A percentile compares a stretch with the other conserved stretches of the same genome.
phyloP scores from a whole-genome alignment of 2,797 vertebrate species.

The Spinibarbus caldwelli region DNA sequence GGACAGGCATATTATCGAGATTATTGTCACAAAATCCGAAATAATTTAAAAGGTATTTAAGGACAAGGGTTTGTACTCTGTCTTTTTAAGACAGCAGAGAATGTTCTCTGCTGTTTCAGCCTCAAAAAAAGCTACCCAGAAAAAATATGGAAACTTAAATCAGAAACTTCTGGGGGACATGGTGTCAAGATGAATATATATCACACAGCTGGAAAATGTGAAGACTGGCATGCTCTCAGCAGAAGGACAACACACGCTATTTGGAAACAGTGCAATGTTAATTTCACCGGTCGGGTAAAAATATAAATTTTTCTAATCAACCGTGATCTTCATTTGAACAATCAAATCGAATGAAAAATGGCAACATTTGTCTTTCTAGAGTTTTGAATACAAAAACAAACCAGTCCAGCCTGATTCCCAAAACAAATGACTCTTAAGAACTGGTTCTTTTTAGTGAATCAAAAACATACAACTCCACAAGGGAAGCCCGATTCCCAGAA shows the following conservation, averaged over 20 bases:
- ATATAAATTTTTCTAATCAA: neutral
- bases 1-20: neutral
- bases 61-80: neutral
- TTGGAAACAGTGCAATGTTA: neutral
- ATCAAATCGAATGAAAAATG: neutral
- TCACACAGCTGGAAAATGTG: neutral
- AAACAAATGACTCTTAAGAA: neutral
- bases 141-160: neutral
- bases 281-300: neutral
- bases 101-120: neutral
- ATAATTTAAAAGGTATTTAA: slow-evolving; percentile 24
- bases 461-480: neutral
- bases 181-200: neutral
- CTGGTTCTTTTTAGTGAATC: neutral
- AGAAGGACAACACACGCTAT: neutral
- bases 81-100: neutral
- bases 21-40: neutral
- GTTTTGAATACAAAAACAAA: neutral
- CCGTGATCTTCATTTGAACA: neutral
- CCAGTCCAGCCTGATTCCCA: neutral
- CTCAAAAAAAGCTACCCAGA: neutral
- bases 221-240: neutral
- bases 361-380: neutral
- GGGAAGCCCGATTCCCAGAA: neutral
- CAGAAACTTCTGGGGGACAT: neutral